phyloP scores from a whole-genome alignment of 2,113 vertebrate species.

The Larimichthys polyactis region DNA sequence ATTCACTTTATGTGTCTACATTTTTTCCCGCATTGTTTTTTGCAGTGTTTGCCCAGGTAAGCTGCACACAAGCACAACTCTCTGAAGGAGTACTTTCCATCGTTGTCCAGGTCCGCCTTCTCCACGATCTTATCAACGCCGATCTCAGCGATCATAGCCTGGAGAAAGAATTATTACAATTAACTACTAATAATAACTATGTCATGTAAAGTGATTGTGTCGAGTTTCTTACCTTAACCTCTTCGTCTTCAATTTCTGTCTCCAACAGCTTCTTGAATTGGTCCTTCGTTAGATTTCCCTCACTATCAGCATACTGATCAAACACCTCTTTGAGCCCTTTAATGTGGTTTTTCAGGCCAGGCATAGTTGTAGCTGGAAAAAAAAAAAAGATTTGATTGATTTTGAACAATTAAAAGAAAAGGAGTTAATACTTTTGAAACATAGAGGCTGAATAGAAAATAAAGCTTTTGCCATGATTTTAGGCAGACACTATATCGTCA shows the following conservation, averaged over 20 bases:
- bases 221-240: conserved; percentile 21
- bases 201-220: neutral
- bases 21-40: neutral
- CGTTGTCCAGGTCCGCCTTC: neutral
- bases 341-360: neutral
- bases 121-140: neutral
- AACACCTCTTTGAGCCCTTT: neutral
- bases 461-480: neutral
- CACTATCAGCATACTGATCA: neutral
- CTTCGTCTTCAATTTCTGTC: neutral
- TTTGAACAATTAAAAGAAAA: neutral
- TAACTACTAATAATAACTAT: neutral
- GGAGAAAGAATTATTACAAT: neutral
- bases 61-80: neutral
- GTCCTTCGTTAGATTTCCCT: neutral
- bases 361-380: neutral
- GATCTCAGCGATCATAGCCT: neutral
- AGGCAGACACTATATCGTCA: neutral
- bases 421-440: neutral
- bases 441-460: neutral
- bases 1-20: neutral
- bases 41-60: neutral
- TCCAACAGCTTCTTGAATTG: neutral
- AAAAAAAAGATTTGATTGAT: neutral
- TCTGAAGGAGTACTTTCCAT: neutral